These are phyloP conservation scores for Nephrotoma flavescens DNA, from an alignment of 2,888 invertebrate species.

Conservation along the genomic window DNA sequence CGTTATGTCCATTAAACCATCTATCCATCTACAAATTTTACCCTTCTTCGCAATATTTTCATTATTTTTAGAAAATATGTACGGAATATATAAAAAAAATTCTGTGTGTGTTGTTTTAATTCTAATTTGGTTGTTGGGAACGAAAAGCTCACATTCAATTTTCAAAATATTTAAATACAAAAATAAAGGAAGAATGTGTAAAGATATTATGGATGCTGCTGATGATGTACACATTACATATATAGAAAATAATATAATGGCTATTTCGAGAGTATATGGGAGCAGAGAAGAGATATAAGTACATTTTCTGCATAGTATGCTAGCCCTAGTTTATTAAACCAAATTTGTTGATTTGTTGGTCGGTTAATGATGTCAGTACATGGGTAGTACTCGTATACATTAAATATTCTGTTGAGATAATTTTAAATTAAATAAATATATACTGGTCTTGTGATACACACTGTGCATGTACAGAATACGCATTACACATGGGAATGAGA, in stretches of 20 bases:
- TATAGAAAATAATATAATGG: too few relatives aligned
- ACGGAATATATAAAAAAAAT: not conserved
- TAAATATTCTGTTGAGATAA: too few relatives aligned
- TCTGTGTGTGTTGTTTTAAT: not conserved
- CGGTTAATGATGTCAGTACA: too few relatives aligned
- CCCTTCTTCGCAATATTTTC: not conserved
- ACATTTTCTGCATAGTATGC: too few relatives aligned
- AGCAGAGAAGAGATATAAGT: too few relatives aligned
- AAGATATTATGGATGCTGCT: not conserved
- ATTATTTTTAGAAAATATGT: not conserved
- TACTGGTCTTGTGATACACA: not conserved
- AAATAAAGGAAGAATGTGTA: not conserved
- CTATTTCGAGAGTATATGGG: too few relatives aligned
- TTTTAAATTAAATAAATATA: not conserved
- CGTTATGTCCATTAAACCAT: not conserved
- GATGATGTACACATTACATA: not conserved
- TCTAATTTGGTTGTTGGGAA: not conserved
- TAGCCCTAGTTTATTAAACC: too few relatives aligned
- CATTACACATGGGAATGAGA: not conserved
- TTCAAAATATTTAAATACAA: not conserved
- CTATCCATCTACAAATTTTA: not conserved
- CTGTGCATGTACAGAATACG: not conserved
- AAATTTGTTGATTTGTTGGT: too few relatives aligned
- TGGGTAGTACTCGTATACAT: too few relatives aligned
- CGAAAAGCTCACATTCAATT: not conserved